A percentile compares a stretch with the other conserved stretches of the same genome.
Conservation (phyloP, 2,888 invertebrate genomes). For the Amblyteles armatorius region DNA sequence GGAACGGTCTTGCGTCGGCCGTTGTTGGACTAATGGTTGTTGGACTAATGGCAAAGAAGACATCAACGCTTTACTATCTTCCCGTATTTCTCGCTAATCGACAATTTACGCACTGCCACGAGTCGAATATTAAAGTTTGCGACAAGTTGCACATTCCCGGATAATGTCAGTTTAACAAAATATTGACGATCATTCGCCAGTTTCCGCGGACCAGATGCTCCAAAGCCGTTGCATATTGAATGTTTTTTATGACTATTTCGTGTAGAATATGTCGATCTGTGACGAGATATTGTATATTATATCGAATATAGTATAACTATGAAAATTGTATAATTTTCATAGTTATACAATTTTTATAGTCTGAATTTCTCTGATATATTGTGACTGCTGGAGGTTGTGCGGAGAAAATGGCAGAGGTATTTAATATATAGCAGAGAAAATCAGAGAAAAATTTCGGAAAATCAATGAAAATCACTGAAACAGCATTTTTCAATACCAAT, state of each 20-base stretch:
- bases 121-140: neutral
- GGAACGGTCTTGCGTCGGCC: slow-evolving; percentile 6
- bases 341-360: too few species aligned
- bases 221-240: too few species aligned
- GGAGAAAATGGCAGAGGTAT: too few species aligned
- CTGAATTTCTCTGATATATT: too few species aligned
- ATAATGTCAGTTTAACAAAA: neutral
- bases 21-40: neutral
- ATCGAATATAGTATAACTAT: too few species aligned
- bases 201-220: neutral
- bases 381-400: too few species aligned
- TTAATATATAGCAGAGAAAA: too few species aligned
- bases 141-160: neutral
- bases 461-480: too few species aligned
- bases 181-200: neutral
- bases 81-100: neutral
- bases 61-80: neutral
- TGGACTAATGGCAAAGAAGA: neutral
- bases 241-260: neutral
- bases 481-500: neutral
- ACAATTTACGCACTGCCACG: neutral
- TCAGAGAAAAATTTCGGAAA: too few species aligned
- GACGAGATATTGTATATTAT: too few species aligned
- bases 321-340: too few species aligned
- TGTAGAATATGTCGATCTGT: too few species aligned